Conservation (phyloP, 92 coral and sea anemone genomes). For the Epizoanthus ramosus region DNA sequence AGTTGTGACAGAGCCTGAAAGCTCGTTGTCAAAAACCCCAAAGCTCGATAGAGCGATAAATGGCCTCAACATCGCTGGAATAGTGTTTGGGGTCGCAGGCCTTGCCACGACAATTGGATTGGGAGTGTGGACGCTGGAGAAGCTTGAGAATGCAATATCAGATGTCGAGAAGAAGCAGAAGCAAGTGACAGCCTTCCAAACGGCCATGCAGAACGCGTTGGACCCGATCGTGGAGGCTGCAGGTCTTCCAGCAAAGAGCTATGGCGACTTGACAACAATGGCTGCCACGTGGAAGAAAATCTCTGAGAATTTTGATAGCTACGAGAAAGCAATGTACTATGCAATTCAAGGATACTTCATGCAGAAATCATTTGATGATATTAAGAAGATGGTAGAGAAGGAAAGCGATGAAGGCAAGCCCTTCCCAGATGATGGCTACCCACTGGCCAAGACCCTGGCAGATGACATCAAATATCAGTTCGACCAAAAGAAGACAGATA, state of each 20-base stretch:
- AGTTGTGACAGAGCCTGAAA: conserved; percentile 5
- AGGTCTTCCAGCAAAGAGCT: no score
- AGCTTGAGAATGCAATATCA: neutral
- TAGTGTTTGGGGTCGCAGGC: conserved; percentile 67
- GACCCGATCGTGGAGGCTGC: no score
- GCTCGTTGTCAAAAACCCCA: conserved; percentile 40
- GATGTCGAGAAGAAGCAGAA: no score
- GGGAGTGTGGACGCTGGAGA: conserved; percentile 58
- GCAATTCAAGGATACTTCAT: conserved; percentile 56
- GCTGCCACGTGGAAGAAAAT: conserved; percentile 52
- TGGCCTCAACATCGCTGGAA: conserved; percentile 61
- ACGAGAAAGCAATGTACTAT: conserved; percentile 47
- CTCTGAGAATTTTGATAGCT: conserved; percentile 53
- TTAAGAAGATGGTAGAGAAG: conserved; percentile 27
- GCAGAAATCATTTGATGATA: conserved; percentile 32
- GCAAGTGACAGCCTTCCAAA: no score
- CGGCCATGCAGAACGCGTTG: no score
- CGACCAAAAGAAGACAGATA: conserved; percentile 53
- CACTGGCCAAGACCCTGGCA: conserved; percentile 62
- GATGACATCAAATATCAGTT: conserved; percentile 49
- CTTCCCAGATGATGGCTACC: conserved; percentile 56
- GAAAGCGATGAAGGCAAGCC: conserved; percentile 52
- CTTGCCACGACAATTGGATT: conserved; percentile 61
- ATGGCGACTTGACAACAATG: conserved; percentile 21
- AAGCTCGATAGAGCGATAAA: conserved; percentile 24